A percentile compares a stretch with the other conserved stretches of the same genome.
These are phyloP conservation scores for Drosophila gunungcola DNA, from an alignment of 1,140 invertebrate species.

Conservation along the genomic window DNA sequence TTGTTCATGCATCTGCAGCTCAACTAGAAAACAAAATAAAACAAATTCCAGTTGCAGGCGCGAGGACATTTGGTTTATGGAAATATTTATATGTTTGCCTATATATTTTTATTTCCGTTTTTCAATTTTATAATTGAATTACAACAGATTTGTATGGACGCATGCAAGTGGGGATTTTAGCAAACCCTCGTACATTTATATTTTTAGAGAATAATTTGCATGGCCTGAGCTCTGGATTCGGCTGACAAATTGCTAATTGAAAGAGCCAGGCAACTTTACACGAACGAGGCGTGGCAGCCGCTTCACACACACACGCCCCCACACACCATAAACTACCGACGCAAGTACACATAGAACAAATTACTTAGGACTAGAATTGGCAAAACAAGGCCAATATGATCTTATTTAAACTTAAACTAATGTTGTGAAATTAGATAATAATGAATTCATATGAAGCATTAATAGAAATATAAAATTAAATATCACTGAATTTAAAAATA, in stretches of 20 bases:
- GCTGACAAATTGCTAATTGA: constrained; percentile 81
- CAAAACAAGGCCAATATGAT: no score
- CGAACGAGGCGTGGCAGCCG: constrained; percentile 44
- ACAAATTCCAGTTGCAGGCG: constrained; percentile 26
- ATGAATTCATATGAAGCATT: no score
- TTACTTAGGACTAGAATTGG: not conserved
- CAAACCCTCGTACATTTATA: constrained; percentile 16
- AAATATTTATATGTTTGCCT: constrained; percentile 43
- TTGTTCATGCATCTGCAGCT: constrained; percentile 32
- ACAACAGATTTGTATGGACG: constrained; percentile 58
- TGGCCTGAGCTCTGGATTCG: constrained; percentile 46
- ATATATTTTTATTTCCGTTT: constrained; percentile 49
- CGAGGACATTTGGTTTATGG: constrained; percentile 42
- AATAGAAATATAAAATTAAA: no score
- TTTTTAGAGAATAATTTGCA: constrained; percentile 63
- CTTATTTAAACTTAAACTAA: no score
- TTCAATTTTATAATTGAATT: constrained; percentile 67
- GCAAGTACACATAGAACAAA: constrained; percentile 1
- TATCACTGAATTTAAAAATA: no score
- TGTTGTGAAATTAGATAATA: no score
- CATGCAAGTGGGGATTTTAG: constrained; percentile 24
- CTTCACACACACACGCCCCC: constrained; percentile 16
- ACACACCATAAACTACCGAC: constrained; percentile 7
- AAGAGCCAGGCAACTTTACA: constrained; percentile 62
- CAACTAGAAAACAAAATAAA: constrained; percentile 34